These are phyloP conservation scores for Papilio machaon DNA, from an alignment of 1,140 invertebrate species.

Conservation along the genomic window DNA sequence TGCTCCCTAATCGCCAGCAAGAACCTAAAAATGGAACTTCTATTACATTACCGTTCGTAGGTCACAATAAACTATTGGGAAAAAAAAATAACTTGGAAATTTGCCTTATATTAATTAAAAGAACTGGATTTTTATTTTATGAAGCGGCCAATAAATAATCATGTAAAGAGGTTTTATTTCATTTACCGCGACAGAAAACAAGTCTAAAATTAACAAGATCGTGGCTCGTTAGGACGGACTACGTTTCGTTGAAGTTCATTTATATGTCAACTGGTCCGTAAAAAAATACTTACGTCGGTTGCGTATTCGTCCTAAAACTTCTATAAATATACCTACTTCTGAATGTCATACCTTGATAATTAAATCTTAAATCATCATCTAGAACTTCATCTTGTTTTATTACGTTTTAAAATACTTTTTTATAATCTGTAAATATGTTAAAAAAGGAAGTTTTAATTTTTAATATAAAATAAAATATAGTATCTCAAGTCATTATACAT, in stretches of 20 bases:
- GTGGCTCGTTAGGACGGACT: conserved; percentile 29
- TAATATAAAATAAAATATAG: neutral
- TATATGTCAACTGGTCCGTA: conserved; percentile 39
- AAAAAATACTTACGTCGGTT: conserved; percentile 34
- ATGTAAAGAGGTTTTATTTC: conserved; percentile 24
- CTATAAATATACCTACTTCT: conserved; percentile 34
- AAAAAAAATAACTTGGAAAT: neutral
- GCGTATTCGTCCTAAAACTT: conserved; percentile 32
- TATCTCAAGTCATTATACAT: neutral
- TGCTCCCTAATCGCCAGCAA: neutral
- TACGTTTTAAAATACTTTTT: conserved; percentile 3
- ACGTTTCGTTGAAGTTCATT: conserved; percentile 37
- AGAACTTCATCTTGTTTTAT: neutral
- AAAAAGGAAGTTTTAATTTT: neutral
- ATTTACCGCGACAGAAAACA: conserved; percentile 22
- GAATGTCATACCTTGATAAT: conserved; percentile 25
- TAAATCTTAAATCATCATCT: conserved; percentile 4
- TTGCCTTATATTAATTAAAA: conserved; percentile 1
- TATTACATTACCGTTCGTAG: neutral
- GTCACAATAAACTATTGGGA: neutral
- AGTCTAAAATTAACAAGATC: conserved; percentile 33
- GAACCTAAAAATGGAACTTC: neutral
- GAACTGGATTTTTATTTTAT: conserved; percentile 2
- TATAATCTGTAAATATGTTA: neutral
- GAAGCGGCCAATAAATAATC: conserved; percentile 21